Conservation (phyloP, 37 sponge, comb jelly and placozoan species). For the Lycopodina hypogea region DNA sequence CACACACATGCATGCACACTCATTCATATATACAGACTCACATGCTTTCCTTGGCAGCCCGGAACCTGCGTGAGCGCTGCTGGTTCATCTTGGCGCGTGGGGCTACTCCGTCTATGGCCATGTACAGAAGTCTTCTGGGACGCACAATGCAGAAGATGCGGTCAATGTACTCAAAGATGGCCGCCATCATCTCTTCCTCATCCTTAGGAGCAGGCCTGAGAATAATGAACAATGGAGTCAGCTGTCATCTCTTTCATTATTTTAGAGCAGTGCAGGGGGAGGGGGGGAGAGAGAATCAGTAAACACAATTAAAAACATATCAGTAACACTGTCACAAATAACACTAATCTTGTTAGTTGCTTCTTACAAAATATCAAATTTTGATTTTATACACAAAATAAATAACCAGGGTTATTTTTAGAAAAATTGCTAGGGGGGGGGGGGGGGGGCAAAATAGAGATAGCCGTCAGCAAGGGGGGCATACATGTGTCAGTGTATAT, state of each 20-base stretch:
- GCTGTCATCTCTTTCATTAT: neutral
- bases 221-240: neutral
- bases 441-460: too few relatives aligned
- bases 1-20: too few relatives aligned
- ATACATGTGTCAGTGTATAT: too few relatives aligned
- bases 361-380: too few relatives aligned
- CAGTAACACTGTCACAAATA: too few relatives aligned
- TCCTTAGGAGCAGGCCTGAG: conserved; percentile 86
- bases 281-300: neutral
- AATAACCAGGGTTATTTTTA: too few relatives aligned
- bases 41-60: conserved; percentile 88
- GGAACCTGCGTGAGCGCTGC: conserved; percentile 93
- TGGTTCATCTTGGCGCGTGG: conserved; percentile 99
- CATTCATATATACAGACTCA: conserved; percentile 18
- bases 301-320: too few relatives aligned
- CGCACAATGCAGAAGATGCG: conserved; percentile 95
- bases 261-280: too few relatives aligned
- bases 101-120: conserved; percentile 99
- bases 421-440: too few relatives aligned
- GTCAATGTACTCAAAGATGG: conserved; percentile 98
- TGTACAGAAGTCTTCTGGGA: conserved; percentile 91
- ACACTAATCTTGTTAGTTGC: too few relatives aligned
- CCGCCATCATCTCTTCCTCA: conserved; percentile 98
- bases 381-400: too few relatives aligned
- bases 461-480: too few relatives aligned